phyloP scores from a whole-genome alignment of 1,140 invertebrate genomes.

The Aphelenchoides besseyi region DNA sequence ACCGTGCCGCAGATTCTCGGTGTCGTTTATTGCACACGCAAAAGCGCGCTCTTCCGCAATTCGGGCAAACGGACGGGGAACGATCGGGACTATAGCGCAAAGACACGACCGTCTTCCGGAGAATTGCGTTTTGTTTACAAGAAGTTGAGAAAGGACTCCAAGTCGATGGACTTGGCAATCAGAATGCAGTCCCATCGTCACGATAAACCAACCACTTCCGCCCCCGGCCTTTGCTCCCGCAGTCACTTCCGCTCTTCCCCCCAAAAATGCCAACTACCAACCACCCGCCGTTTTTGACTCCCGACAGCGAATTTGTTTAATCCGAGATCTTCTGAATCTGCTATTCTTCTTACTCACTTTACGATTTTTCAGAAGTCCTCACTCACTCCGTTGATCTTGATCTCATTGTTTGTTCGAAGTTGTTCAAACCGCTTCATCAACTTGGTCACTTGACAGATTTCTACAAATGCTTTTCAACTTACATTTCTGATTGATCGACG shows the following conservation, averaged over 20 bases:
- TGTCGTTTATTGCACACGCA: neutral
- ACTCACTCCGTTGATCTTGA: neutral
- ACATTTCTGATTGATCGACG: too few relatives aligned
- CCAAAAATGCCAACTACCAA: neutral
- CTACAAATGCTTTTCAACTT: too few relatives aligned
- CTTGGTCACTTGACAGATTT: too few relatives aligned
- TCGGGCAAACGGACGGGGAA: neutral
- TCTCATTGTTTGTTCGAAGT: neutral
- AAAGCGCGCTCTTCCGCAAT: neutral
- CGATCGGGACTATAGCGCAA: too few relatives aligned
- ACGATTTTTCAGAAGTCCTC: neutral
- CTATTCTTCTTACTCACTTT: neutral
- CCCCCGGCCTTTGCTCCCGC: too few relatives aligned
- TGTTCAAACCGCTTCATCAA: neutral
- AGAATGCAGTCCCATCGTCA: too few relatives aligned
- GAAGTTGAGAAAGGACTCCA: too few relatives aligned
- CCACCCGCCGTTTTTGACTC: neutral
- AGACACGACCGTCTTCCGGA: neutral
- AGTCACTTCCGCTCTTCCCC: neutral
- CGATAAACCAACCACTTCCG: too few relatives aligned
- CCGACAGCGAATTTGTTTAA: neutral
- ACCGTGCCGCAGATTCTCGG: too few relatives aligned
- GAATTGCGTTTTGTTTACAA: neutral
- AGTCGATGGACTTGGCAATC: too few relatives aligned
- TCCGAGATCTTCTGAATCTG: neutral